Evolutionary conservation across 1,140 invertebrate genomes (phyloP).

Genomic region (Zelostemma sp.): DNA sequence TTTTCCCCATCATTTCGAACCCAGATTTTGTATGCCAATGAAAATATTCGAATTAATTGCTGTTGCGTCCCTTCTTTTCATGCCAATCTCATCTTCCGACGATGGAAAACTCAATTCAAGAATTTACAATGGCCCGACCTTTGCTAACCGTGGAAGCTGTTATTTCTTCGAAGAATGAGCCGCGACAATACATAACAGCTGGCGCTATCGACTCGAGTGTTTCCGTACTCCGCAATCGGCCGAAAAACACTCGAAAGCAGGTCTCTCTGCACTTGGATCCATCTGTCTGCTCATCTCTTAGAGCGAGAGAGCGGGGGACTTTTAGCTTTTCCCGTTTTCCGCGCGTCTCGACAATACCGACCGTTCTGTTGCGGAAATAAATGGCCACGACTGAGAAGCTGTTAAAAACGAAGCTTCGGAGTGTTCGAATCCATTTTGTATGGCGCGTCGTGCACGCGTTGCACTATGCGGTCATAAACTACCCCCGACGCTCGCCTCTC

Average conservation of each 20-base stretch:
- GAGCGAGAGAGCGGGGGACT: constrained; percentile 38
- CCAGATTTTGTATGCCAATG: no score
- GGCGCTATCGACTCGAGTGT: constrained; percentile 58
- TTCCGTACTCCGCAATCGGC: constrained; percentile 22
- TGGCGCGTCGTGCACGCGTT: background rate
- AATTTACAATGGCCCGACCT: no score
- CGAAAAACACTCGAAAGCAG: constrained; percentile 58
- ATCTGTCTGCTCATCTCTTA: constrained; percentile 59
- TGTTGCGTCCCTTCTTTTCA: no score
- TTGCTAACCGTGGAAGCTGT: no score
- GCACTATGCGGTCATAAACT: background rate
- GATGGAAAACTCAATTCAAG: no score
- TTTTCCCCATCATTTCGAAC: no score
- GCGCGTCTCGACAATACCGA: background rate
- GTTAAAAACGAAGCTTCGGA: background rate
- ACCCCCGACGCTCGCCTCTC: background rate
- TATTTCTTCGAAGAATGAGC: constrained; percentile 34
- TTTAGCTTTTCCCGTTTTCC: background rate
- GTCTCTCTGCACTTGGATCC: constrained; percentile 57
- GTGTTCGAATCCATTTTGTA: constrained; percentile 5
- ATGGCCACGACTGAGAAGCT: background rate
- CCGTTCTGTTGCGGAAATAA: background rate
- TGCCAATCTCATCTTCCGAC: no score
- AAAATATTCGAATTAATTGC: no score
- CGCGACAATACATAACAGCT: constrained; percentile 63